These are phyloP conservation scores for Thereva nobilitata DNA, from an alignment of 2,888 invertebrate genomes.

Conservation along the genomic window DNA sequence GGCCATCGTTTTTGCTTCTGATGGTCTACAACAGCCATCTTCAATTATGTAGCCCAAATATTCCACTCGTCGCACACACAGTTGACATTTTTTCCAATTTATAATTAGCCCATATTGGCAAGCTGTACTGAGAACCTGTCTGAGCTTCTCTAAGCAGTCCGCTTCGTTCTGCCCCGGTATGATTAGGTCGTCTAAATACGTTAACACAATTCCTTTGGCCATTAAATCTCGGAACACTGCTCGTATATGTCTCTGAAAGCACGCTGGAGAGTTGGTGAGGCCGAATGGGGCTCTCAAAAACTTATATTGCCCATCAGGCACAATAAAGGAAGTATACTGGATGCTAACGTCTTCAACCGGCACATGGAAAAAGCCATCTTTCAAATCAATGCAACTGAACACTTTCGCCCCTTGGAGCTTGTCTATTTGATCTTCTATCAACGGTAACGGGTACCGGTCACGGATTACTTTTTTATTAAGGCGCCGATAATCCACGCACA, in stretches of 20 bases:
- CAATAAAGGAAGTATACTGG: too few species aligned
- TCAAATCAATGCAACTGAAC: too few species aligned
- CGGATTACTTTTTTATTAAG: not conserved
- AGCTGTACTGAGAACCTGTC: not conserved
- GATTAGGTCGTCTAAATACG: slow-evolving; percentile 24
- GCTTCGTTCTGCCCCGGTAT: slow-evolving; percentile 26
- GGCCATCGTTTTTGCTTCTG: slow-evolving; percentile 45
- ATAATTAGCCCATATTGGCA: slow-evolving; percentile 38
- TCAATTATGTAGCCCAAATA: slow-evolving; percentile 40
- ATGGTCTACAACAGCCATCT: slow-evolving; percentile 45
- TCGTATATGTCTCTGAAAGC: slow-evolving; percentile 46
- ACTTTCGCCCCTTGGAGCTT: too few species aligned
- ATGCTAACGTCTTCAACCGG: too few species aligned
- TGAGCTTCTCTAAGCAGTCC: slow-evolving; percentile 18
- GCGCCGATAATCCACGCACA: slow-evolving; percentile 19
- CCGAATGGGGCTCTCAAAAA: slow-evolving; percentile 51
- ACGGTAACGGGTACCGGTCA: too few species aligned
- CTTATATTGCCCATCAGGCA: too few species aligned
- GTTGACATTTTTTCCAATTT: slow-evolving; percentile 44
- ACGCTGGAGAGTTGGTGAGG: slow-evolving; percentile 49
- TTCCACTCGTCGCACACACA: slow-evolving; percentile 42
- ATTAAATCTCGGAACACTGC: slow-evolving; percentile 23
- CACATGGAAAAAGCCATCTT: too few species aligned
- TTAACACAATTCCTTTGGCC: slow-evolving; percentile 8
- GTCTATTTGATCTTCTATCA: too few species aligned